Evolutionary conservation across 2,113 vertebrate species (phyloP), one percentile per base, ranked within the genome.

Genomic region (Callocephalon fimbriatum): DNA sequence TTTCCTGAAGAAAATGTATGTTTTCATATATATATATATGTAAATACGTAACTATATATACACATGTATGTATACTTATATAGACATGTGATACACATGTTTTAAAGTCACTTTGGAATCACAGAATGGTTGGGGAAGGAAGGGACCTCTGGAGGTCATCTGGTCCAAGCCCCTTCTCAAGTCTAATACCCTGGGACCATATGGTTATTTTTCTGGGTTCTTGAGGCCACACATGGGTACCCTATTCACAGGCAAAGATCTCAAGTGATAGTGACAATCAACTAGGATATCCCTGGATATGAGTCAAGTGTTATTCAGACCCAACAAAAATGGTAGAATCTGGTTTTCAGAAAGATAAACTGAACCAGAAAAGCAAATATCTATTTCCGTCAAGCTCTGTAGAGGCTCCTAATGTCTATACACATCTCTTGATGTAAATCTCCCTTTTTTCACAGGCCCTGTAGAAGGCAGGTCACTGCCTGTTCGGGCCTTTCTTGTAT

Each of bases 71-170:
- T 7, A 6, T 32, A 31, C 19, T 35, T 68, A 45, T 20, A 80
- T 0, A 80, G 31, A 58, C 10, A 47, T 2, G 17, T 21, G n/a
- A 31, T 9, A 53, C 7, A 51, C 5, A 5, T 4, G 21, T 6
- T 44, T 88, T 42, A 37, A 50, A 65, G 50, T 35, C 66, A 72
- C 32, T 48, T 40, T 88, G 62, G 61, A 85, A 20, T 67, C 54
- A 53, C 42, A 63, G 61, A 70, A 48, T 2, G 26, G 47, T 2
- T 86, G 58, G 45, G 44, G 29, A 42, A 61, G 35, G 54, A 72
- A 71, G 19, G 27, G 38, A 71, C 25, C 66, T 68, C 66, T 56
- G 51, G 66, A 73, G 25, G 45, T 81, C 54, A 45, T 7, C 68
- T 76, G 32, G 27, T 17, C 26, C 44, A 37, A 61, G n/a, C 11